phyloP scores from a whole-genome alignment of 2,797 vertebrate species.

The Emydoidea blandingii region DNA sequence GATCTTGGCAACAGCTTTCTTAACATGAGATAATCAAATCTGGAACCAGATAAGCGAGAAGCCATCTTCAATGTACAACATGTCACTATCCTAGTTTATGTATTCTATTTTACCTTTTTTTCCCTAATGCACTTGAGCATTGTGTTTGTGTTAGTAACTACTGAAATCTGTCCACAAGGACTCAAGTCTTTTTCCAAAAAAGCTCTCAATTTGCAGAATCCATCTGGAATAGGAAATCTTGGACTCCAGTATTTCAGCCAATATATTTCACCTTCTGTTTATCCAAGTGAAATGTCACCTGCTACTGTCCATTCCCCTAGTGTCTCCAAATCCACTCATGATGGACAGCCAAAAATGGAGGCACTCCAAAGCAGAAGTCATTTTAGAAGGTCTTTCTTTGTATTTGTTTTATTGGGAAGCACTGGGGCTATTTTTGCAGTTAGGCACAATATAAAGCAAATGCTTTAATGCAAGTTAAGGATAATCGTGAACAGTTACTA shows the following conservation, averaged over 20 bases:
- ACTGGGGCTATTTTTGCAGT: background rate
- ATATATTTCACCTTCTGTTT: background rate
- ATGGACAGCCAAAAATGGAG: background rate
- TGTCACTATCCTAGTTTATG: background rate
- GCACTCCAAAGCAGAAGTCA: background rate
- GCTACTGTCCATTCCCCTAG: background rate
- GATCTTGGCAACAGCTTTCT: background rate
- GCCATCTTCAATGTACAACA: background rate
- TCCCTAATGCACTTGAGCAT: background rate
- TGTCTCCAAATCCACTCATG: background rate
- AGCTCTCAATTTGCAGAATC: background rate
- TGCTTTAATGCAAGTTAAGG: background rate
- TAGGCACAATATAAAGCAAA: background rate
- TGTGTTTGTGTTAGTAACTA: background rate
- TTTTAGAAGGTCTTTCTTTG: background rate
- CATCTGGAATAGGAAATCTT: background rate
- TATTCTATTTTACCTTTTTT: background rate
- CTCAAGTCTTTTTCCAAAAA: background rate
- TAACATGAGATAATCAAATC: background rate
- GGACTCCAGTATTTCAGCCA: too few species aligned
- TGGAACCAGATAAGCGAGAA: background rate
- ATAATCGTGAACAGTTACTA: too few species aligned
- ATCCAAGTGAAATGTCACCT: background rate
- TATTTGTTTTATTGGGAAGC: background rate
- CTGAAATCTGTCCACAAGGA: background rate